Evolutionary conservation across 2,113 vertebrate species (phyloP), one percentile per base, ranked within the genome.

Genomic region (Agapornis roseicollis): DNA sequence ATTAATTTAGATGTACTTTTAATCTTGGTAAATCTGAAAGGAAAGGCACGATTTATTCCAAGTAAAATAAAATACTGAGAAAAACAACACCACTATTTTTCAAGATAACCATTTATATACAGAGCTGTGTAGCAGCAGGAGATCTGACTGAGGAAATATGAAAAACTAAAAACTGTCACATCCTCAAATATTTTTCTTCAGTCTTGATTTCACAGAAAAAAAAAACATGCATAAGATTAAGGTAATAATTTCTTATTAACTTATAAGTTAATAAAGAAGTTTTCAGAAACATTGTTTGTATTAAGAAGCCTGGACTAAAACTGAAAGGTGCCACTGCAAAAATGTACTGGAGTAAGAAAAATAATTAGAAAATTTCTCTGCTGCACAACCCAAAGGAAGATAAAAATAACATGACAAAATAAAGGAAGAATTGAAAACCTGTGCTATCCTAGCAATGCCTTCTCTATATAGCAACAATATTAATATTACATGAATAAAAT

Each of bases 321-420:
- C 27, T 72, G 35, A 94, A 94, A 94, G 5, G 14, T 94, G 58
- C 69, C 66, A 86, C 39, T n/a, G 90, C 41, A 80, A 94, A 86
- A 47, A 80, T 60, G 88, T 46, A 31, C 25, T 92, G 27, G 90
- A 88, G 44, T 35, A 8, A 96, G 69, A 94, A 93, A 91, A 82
- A 81, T 60, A 95, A 97, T 95, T 92, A 86, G 52, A 63, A 80
- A 81, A 37, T 72, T 88, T 95, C 83, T 80, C 47, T 86, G 27
- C 46, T 68, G 29, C 66, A 81, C 72, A 92, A 70, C 77, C 52
- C 85, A 95, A 88, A 88, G 42, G 68, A 86, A 93, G 17, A 83
- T 50, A 90, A 31, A 79, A 90, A 71, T 92, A 95, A 85, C 76
- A 8, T 73, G 68, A 56, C 9, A 85, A 49, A 93, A 83, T 80